Conservation (phyloP, 2,888 invertebrate genomes). For the Xanthorhoe designata region DNA sequence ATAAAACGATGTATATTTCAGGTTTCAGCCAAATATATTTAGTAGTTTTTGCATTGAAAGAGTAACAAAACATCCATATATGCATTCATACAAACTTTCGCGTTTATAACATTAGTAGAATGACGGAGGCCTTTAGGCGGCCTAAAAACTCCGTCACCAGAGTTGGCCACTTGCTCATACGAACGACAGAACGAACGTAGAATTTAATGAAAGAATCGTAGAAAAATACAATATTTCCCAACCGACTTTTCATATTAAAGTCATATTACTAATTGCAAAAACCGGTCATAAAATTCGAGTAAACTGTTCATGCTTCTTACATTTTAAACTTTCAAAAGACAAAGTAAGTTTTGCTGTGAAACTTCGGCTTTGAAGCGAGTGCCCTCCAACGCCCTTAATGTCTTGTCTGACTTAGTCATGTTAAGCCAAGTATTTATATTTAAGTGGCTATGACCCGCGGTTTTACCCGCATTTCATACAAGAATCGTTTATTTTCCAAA, state of each 20-base stretch:
- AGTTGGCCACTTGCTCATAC: too few relatives aligned
- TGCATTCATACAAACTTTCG: too few relatives aligned
- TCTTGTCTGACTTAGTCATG: constrained; percentile 33
- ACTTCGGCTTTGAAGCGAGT: constrained; percentile 17
- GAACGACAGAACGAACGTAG: too few relatives aligned
- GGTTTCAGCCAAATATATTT: too few relatives aligned
- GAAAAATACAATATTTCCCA: neutral
- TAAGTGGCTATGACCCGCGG: constrained; percentile 8
- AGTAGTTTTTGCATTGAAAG: too few relatives aligned
- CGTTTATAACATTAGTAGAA: too few relatives aligned
- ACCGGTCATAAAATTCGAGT: constrained; percentile 15
- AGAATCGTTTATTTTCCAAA: too few relatives aligned
- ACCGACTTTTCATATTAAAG: neutral
- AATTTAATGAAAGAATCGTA: too few relatives aligned
- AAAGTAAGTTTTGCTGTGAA: constrained; percentile 25
- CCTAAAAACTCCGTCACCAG: too few relatives aligned
- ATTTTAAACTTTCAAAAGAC: constrained; percentile 25
- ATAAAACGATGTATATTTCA: too few relatives aligned
- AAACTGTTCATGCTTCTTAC: constrained; percentile 22
- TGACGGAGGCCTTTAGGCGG: too few relatives aligned
- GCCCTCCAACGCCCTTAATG: constrained; percentile 27
- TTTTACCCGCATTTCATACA: neutral
- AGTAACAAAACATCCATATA: too few relatives aligned
- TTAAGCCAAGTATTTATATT: constrained; percentile 35
- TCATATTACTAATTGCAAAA: constrained; percentile 14